Percentiles rank a stretch among this genome's conserved stretches.
These are phyloP conservation scores for Heliconius sara DNA, from an alignment of 2,888 invertebrate genomes.

Conservation along the genomic window DNA sequence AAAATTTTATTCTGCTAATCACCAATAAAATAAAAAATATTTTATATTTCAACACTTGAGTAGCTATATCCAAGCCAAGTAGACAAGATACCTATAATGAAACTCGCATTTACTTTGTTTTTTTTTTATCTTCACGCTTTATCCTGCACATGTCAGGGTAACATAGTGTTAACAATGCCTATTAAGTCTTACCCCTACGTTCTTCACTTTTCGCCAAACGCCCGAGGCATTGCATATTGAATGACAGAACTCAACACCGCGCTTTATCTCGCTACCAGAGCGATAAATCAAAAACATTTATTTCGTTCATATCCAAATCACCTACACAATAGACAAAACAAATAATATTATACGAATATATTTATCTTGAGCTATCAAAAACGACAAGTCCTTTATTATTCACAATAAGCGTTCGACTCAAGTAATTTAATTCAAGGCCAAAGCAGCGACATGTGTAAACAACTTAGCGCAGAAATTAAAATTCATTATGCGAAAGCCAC, in stretches of 20 bases:
- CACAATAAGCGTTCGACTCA: conserved; percentile 29
- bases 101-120: not conserved
- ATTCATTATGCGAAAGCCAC: conserved; percentile 43
- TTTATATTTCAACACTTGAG: not conserved
- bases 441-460: conserved; percentile 42
- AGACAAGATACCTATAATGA: not conserved
- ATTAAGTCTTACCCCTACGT: no score
- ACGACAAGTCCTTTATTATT: conserved; percentile 10
- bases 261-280: no score
- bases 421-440: conserved; percentile 40
- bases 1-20: not conserved
- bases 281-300: no score
- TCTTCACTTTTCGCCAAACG: no score
- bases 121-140: no score
- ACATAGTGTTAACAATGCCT: no score
- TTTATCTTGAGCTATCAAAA: conserved; percentile 20
- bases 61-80: not conserved
- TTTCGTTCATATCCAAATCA: not conserved
- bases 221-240: no score
- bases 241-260: no score
- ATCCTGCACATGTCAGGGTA: no score
- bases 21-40: not conserved
- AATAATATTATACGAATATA: conserved; percentile 1
- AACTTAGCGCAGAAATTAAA: conserved; percentile 42
- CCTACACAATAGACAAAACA: not conserved